Evolutionary conservation across 2,797 vertebrate genomes (phyloP).

Genomic region (Tamandua tetradactyla): DNA sequence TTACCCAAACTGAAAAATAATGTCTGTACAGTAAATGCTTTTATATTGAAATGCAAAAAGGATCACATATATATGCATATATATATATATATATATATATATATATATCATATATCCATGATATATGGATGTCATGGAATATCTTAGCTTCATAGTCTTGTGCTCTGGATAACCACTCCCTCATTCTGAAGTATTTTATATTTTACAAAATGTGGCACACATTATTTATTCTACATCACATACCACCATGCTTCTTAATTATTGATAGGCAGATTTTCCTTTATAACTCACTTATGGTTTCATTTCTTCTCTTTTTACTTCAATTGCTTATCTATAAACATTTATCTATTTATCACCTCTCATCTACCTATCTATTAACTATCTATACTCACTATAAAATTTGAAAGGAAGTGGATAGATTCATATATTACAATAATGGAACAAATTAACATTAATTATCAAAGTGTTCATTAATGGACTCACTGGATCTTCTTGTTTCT

Average conservation of each 20-base stretch:
- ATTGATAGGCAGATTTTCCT: slow-evolving; percentile 17
- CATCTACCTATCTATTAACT: background rate
- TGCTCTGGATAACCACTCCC: slow-evolving; percentile 52
- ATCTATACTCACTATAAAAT: background rate
- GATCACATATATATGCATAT: slow-evolving; percentile 78
- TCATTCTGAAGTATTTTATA: slow-evolving; percentile 74
- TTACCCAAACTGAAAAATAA: slow-evolving; percentile 72
- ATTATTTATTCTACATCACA: slow-evolving; percentile 45
- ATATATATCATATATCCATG: too few species aligned
- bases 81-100: too few species aligned
- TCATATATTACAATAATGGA: background rate
- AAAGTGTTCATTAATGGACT: background rate
- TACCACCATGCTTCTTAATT: slow-evolving; percentile 46
- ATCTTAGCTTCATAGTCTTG: slow-evolving; percentile 67
- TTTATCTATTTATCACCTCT: background rate
- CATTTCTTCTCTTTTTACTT: slow-evolving; percentile 2
- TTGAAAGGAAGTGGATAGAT: background rate
- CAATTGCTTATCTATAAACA: background rate
- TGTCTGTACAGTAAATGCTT: slow-evolving; percentile 62
- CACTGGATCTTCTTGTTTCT: background rate
- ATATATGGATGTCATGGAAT: slow-evolving; percentile 80
- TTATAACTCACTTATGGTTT: background rate
- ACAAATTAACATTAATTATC: background rate
- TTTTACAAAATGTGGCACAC: slow-evolving; percentile 62
- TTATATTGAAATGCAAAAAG: slow-evolving; percentile 75